phyloP scores from a whole-genome alignment of 2,888 invertebrate genomes.

The Drosophila limbata region DNA sequence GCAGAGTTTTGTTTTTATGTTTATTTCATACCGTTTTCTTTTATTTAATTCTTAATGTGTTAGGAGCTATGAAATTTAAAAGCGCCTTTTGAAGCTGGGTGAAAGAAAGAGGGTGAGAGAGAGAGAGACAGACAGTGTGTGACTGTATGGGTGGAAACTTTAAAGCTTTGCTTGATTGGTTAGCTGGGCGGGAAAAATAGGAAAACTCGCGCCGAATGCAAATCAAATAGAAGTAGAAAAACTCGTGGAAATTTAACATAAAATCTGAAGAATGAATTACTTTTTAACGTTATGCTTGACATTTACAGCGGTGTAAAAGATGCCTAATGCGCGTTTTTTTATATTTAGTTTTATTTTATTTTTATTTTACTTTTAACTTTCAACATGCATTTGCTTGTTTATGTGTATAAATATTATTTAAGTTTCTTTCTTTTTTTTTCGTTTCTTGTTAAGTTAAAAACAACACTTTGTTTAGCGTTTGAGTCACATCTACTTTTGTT shows the following conservation, averaged over 20 bases:
- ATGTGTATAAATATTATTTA: constrained; percentile 52
- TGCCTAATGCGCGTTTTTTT: constrained; percentile 45
- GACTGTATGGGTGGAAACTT: constrained; percentile 10
- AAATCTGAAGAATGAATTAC: constrained; percentile 20
- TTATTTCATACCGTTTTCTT: constrained; percentile 19
- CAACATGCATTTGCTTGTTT: constrained; percentile 48
- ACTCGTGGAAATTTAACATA: background rate
- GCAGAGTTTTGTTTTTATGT: constrained; percentile 31
- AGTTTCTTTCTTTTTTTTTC: constrained; percentile 17
- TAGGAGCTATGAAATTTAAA: constrained; percentile 42
- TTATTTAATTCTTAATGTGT: constrained; percentile 12
- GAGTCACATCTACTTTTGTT: constrained; percentile 33
- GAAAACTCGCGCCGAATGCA: constrained; percentile 12
- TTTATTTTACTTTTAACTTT: constrained; percentile 45
- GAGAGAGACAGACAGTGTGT: background rate
- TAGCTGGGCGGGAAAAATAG: constrained; percentile 14
- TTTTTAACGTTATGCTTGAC: constrained; percentile 53
- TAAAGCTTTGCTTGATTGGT: constrained; percentile 30
- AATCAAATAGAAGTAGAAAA: background rate
- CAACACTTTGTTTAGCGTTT: constrained; percentile 66
- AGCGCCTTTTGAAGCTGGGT: constrained; percentile 37
- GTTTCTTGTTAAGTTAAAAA: constrained; percentile 60
- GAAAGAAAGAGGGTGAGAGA: background rate
- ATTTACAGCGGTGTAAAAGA: constrained; percentile 71
- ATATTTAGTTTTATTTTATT: constrained; percentile 42